Conservation (phyloP, 2,113 vertebrate species). For the Ptyas mucosa region DNA sequence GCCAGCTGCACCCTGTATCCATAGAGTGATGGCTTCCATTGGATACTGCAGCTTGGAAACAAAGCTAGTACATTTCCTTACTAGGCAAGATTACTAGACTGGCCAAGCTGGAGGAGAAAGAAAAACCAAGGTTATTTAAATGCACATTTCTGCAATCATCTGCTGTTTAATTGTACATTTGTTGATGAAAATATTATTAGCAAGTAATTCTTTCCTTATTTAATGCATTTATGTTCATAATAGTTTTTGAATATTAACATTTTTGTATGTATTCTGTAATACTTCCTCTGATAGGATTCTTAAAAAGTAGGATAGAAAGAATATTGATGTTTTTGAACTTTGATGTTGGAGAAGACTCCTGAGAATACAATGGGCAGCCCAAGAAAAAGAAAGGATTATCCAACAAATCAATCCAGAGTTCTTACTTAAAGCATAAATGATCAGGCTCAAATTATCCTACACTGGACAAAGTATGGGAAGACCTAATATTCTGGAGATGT, state of each 20-base stretch:
- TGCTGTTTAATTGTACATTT: background rate
- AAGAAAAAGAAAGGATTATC: background rate
- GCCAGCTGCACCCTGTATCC: background rate
- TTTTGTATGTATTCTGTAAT: background rate
- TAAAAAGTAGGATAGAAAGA: background rate
- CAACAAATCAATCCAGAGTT: background rate
- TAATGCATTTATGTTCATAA: background rate
- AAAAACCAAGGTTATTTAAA: background rate
- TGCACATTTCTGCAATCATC: background rate
- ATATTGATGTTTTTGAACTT: background rate
- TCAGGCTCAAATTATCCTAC: background rate
- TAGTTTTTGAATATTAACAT: background rate
- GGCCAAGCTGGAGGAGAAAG: background rate
- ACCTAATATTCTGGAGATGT: background rate
- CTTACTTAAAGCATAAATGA: background rate
- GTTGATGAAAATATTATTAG: background rate
- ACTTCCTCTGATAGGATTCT: background rate
- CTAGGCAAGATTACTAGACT: background rate
- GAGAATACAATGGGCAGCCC: background rate
- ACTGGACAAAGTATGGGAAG: background rate
- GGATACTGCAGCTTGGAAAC: background rate
- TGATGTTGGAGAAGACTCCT: background rate
- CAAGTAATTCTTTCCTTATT: background rate
- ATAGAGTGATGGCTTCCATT: background rate
- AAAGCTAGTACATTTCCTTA: background rate